These are phyloP conservation scores for Heliconius eleuchia DNA, from an alignment of 1,140 invertebrate genomes.

Conservation along the genomic window DNA sequence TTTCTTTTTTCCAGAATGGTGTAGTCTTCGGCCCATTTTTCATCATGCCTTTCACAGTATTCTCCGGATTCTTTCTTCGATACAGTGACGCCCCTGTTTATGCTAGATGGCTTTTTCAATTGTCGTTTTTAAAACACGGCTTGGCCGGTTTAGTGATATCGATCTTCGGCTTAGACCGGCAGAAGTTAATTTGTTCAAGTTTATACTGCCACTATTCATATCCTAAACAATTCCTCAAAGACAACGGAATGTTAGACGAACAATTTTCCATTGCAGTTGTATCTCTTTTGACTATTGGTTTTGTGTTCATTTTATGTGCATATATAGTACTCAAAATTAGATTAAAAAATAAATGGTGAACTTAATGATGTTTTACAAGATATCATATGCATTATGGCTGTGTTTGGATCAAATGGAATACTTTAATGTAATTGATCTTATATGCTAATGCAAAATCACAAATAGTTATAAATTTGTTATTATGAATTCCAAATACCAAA, in stretches of 20 bases:
- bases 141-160: conserved; percentile 86
- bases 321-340: conserved; percentile 86
- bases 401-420: conserved; percentile 2
- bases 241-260: conserved; percentile 88
- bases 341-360: conserved; percentile 81
- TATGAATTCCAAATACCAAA: not conserved
- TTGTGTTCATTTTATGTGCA: conserved; percentile 84
- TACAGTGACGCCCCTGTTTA: conserved; percentile 90
- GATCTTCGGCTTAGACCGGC: conserved; percentile 86
- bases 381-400: conserved; percentile 9
- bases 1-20: conserved; percentile 83
- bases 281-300: conserved; percentile 83
- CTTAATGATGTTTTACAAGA: not conserved
- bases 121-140: conserved; percentile 91
- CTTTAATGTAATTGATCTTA: not conserved
- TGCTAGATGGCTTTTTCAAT: conserved; percentile 92
- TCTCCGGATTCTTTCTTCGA: conserved; percentile 94
- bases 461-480: not conserved
- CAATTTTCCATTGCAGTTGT: conserved; percentile 82
- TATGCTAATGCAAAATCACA: conserved; percentile 5
- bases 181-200: conserved; percentile 84
- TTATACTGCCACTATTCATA: conserved; percentile 87
- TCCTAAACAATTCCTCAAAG: conserved; percentile 86
- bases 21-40: conserved; percentile 93
- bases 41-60: conserved; percentile 93